A percentile compares a stretch with the other conserved stretches of the same genome.
Evolutionary conservation across 53 echinoderm and acorn worm genomes (phyloP).

Genomic region (Mesocentrotus franciscanus): DNA sequence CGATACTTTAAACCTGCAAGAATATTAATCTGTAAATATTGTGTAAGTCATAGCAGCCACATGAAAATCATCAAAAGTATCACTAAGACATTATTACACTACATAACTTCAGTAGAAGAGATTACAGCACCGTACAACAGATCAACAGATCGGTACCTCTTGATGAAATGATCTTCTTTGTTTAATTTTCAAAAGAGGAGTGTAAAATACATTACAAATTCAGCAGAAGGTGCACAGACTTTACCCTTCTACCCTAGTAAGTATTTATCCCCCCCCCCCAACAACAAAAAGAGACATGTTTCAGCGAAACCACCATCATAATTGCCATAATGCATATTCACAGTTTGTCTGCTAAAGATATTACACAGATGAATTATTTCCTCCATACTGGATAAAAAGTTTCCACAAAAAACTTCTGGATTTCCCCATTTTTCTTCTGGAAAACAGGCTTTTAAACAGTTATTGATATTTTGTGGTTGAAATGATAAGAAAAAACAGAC

Average conservation of each 20-base stretch:
- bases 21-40: no score
- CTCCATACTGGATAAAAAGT: neutral
- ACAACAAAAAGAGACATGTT: neutral
- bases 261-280: neutral
- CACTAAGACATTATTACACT: no score
- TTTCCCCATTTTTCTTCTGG: neutral
- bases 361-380: neutral
- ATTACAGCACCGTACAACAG: neutral
- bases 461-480: neutral
- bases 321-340: neutral
- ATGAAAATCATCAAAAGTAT: no score
- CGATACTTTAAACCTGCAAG: no score
- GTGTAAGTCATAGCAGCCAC: no score
- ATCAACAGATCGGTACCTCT: neutral
- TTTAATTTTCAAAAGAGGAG: no score
- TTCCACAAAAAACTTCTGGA: neutral
- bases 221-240: neutral
- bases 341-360: neutral
- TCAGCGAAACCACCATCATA: neutral
- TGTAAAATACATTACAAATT: no score
- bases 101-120: neutral
- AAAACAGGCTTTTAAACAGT: neutral
- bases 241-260: neutral
- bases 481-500: conserved; percentile 5
- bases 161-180: neutral